These are phyloP conservation scores for Gobio gobio DNA, from an alignment of 2,113 vertebrate species.

Conservation along the genomic window DNA sequence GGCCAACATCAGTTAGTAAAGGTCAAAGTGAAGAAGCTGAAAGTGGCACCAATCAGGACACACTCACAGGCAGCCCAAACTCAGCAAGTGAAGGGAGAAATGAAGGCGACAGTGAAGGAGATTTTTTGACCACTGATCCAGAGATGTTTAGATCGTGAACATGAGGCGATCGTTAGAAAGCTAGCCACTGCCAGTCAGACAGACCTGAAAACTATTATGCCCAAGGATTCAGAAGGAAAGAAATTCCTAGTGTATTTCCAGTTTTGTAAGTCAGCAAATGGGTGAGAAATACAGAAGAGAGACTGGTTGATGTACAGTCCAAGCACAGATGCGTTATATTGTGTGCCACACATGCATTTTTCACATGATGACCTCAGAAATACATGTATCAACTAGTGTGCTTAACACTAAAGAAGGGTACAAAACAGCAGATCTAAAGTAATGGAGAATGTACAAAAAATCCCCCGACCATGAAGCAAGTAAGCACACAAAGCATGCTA, in stretches of 20 bases:
- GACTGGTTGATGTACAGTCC: neutral
- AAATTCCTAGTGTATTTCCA: too few species aligned
- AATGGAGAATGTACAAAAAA: neutral
- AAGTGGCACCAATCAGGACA: neutral
- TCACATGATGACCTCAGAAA: too few species aligned
- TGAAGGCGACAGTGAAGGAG: neutral
- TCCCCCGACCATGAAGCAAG: neutral
- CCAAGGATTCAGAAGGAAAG: constrained; percentile 7
- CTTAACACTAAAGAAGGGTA: neutral
- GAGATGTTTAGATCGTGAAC: neutral
- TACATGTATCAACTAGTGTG: neutral
- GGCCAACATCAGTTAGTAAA: neutral
- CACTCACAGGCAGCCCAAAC: neutral
- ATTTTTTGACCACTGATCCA: neutral
- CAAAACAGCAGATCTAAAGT: neutral
- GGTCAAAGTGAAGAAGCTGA: neutral
- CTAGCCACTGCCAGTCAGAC: neutral
- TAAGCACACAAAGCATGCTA: constrained; percentile 8
- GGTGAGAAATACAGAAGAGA: neutral
- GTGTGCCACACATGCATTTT: neutral
- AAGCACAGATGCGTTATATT: neutral
- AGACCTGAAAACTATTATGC: constrained; percentile 20
- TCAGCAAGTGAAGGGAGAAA: neutral
- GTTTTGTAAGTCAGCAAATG: neutral
- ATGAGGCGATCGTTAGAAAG: neutral